Evolutionary conservation across 2,888 invertebrate species (phyloP).

Genomic region (Ypsolopha sequella): DNA sequence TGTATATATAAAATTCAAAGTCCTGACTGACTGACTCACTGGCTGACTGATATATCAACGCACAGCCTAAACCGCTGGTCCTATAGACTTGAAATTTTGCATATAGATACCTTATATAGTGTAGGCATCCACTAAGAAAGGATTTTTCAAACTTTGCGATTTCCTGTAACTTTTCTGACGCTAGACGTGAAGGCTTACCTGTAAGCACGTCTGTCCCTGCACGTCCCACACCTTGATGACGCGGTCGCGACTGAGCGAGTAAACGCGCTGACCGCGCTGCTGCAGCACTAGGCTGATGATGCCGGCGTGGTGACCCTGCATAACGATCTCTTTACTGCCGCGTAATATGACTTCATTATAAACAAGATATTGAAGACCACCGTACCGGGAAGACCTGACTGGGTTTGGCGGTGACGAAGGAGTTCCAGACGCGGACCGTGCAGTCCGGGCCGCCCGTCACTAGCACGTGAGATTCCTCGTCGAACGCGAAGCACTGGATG

Average conservation of each 20-base stretch:
- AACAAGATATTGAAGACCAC: constrained; percentile 28
- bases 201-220: constrained; percentile 73
- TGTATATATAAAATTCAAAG: too few species aligned
- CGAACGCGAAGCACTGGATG: constrained; percentile 73
- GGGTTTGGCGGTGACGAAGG: constrained; percentile 78
- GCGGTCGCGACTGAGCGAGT: constrained; percentile 80
- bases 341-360: too few species aligned
- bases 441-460: constrained; percentile 84
- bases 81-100: too few species aligned
- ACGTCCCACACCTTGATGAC: constrained; percentile 84
- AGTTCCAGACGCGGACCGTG: constrained; percentile 82
- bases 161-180: background rate
- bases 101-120: too few species aligned
- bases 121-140: too few species aligned
- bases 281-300: constrained; percentile 77
- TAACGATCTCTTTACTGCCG: background rate
- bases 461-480: constrained; percentile 69
- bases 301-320: constrained; percentile 76
- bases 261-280: constrained; percentile 73
- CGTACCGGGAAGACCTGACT: constrained; percentile 19
- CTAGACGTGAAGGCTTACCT: constrained; percentile 41
- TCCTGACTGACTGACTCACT: too few species aligned
- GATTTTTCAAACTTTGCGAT: too few species aligned
- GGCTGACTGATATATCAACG: too few species aligned
- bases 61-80: too few species aligned